A percentile compares a stretch with the other conserved stretches of the same genome.
Conservation (phyloP, 2,113 vertebrate genomes). For the Eonycteris spelaea region DNA sequence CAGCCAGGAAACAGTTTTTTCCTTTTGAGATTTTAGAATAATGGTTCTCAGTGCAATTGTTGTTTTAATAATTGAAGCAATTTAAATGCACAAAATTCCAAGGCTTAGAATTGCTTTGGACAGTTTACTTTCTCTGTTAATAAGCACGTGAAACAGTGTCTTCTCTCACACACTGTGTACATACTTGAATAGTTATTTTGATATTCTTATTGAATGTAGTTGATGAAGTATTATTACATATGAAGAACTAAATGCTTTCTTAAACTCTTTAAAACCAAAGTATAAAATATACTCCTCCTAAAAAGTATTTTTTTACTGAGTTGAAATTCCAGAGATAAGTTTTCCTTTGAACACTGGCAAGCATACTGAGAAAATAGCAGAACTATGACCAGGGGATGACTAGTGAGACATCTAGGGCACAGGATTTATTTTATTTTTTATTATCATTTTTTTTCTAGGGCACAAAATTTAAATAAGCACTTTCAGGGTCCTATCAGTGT, state of each 20-base stretch:
- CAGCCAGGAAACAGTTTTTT: background rate
- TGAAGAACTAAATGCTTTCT: constrained; percentile 10
- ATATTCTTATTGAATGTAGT: background rate
- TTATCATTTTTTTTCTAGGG: background rate
- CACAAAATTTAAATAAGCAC: background rate
- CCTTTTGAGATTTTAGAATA: background rate
- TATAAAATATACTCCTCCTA: background rate
- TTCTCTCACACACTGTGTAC: background rate
- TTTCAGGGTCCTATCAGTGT: background rate
- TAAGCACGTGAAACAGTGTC: background rate
- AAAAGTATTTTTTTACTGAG: background rate
- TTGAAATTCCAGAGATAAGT: background rate
- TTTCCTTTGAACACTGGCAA: constrained; percentile 23
- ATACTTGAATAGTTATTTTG: background rate
- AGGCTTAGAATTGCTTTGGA: background rate
- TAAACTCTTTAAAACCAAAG: background rate
- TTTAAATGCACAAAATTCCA: background rate
- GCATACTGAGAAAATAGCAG: background rate
- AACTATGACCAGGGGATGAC: background rate
- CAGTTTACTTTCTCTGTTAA: constrained; percentile 14
- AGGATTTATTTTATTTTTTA: background rate
- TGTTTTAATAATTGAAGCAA: constrained; percentile 29
- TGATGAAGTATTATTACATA: background rate
- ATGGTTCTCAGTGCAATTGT: background rate
- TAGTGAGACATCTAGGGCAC: background rate